Conservation (phyloP, 2,113 vertebrate genomes). For the Marcusenius ussheri region DNA sequence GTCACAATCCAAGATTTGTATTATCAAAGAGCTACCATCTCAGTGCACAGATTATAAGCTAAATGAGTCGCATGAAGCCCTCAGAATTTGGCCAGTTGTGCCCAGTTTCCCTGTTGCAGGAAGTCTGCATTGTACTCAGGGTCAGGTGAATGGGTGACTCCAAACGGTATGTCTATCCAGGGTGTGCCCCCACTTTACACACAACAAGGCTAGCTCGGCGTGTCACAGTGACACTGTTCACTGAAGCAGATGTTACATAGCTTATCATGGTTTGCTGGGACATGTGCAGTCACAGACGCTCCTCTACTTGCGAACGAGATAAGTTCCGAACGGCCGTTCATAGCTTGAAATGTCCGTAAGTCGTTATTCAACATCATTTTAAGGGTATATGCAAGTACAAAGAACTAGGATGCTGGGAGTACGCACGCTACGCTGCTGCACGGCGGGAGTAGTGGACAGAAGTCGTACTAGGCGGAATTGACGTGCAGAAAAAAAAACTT, state of each 20-base stretch:
- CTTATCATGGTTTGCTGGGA: neutral
- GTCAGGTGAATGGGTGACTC: neutral
- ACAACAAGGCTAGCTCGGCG: neutral
- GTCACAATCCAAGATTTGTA: neutral
- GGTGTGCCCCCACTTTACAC: neutral
- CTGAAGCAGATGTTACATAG: neutral
- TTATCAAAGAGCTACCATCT: neutral
- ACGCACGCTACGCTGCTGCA: no score
- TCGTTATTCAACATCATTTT: no score
- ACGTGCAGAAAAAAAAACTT: no score
- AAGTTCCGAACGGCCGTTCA: no score
- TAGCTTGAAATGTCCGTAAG: no score
- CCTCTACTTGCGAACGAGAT: no score
- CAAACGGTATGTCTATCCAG: neutral
- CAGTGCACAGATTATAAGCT: neutral
- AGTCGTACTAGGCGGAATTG: no score
- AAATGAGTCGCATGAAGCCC: neutral
- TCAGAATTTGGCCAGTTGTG: neutral
- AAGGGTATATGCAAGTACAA: no score
- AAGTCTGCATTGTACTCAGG: neutral
- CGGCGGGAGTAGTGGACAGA: no score
- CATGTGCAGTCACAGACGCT: neutral
- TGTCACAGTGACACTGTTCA: neutral
- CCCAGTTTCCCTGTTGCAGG: neutral
- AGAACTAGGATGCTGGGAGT: no score